Conservation (phyloP, 2,888 invertebrate species). For the Drosophila formosana region DNA sequence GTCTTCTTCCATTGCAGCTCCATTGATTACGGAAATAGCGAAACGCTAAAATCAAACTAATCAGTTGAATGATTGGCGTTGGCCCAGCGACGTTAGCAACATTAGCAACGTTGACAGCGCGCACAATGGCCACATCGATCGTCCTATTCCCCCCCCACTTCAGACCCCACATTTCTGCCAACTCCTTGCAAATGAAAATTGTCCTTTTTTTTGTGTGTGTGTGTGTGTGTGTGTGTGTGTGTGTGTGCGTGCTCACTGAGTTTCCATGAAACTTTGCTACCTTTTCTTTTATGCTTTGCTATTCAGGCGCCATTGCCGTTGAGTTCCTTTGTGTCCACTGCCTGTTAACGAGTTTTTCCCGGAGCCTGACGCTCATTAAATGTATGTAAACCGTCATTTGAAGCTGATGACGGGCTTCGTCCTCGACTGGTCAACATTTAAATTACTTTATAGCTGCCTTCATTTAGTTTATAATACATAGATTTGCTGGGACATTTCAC, state of each 20-base stretch:
- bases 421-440: constrained; percentile 57
- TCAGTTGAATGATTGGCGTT: constrained; percentile 80
- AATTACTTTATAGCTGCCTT: constrained; percentile 76
- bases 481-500: constrained; percentile 44
- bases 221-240: constrained; percentile 11
- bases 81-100: constrained; percentile 34
- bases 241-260: constrained; percentile 17
- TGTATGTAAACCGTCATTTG: constrained; percentile 60
- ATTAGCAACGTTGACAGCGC: constrained; percentile 45
- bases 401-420: constrained; percentile 23
- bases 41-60: constrained; percentile 76
- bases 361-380: constrained; percentile 51
- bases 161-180: constrained; percentile 4
- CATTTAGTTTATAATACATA: constrained; percentile 66
- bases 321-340: constrained; percentile 50
- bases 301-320: constrained; percentile 29
- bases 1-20: constrained; percentile 28
- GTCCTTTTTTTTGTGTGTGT: constrained; percentile 35
- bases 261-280: constrained; percentile 53
- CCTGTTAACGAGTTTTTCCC: constrained; percentile 48
- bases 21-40: constrained; percentile 72
- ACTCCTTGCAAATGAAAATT: constrained; percentile 53
- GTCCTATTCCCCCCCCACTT: background rate
- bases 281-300: constrained; percentile 50
- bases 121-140: constrained; percentile 62